Evolutionary conservation across 2,113 vertebrate species (phyloP).

Genomic region (Brachyistius frenatus): DNA sequence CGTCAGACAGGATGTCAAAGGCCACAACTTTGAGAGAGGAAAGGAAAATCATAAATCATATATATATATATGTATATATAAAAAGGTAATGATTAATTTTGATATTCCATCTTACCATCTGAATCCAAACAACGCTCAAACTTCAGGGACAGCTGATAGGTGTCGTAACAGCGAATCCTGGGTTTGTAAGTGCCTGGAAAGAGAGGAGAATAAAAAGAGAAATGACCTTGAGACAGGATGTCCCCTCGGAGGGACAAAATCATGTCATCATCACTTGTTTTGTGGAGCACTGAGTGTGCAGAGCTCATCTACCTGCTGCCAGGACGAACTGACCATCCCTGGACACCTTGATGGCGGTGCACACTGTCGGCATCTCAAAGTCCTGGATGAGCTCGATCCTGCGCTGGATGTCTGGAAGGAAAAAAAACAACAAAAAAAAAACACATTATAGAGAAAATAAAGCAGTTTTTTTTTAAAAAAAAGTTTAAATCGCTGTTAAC

Average conservation of each 20-base stretch:
- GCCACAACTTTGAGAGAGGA: slow-evolving; percentile 88
- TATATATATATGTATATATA: no score
- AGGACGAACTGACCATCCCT: slow-evolving; percentile 96
- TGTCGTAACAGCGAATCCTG: slow-evolving; percentile 94
- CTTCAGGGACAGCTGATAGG: slow-evolving; percentile 95
- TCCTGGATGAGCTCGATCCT: slow-evolving; percentile 99
- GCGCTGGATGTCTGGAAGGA: slow-evolving; percentile 88
- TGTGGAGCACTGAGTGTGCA: background rate
- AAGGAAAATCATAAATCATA: slow-evolving; percentile 12
- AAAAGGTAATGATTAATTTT: no score
- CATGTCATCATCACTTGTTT: background rate
- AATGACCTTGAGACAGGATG: no score
- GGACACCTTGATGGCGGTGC: slow-evolving; percentile 94
- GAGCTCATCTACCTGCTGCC: slow-evolving; percentile 87
- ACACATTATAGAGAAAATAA: background rate
- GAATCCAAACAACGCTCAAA: slow-evolving; percentile 98
- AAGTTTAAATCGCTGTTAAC: slow-evolving; percentile 60
- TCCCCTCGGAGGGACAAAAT: background rate
- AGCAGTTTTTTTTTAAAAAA: rapidly evolving
- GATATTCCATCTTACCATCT: slow-evolving; percentile 85
- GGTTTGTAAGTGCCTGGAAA: slow-evolving; percentile 95
- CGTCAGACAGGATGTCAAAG: slow-evolving; percentile 97
- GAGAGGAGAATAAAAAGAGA: background rate
- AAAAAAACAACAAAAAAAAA: background rate
- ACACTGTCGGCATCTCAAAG: slow-evolving; percentile 98